Evolutionary conservation across 2,888 invertebrate species (phyloP).

Genomic region (Cryptus viduatorius): DNA sequence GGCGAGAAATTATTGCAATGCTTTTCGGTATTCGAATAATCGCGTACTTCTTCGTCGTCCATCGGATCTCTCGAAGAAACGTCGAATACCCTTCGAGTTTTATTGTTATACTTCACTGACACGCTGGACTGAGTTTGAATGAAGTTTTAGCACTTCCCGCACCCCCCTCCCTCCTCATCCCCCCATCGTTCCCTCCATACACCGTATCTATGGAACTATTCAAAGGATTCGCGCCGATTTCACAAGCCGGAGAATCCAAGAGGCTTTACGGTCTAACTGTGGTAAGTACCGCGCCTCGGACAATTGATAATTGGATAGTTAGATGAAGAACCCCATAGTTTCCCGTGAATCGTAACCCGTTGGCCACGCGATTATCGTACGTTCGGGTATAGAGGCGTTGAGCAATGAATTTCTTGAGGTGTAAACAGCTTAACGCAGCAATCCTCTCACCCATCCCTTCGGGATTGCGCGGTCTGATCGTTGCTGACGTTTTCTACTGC

Average conservation of each 20-base stretch:
- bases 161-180: too few species aligned
- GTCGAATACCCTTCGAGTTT: conserved; percentile 25
- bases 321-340: conserved; percentile 19
- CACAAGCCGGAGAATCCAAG: conserved; percentile 49
- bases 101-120: conserved; percentile 34
- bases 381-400: conserved; percentile 1
- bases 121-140: conserved; percentile 47
- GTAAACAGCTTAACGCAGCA: conserved; percentile 34
- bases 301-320: conserved; percentile 63
- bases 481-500: conserved; percentile 6
- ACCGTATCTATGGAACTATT: conserved; percentile 34
- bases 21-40: background rate
- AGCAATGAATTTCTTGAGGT: conserved; percentile 44
- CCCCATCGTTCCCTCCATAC: too few species aligned
- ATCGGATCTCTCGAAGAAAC: background rate
- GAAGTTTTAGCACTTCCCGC: conserved; percentile 38
- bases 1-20: background rate
- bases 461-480: conserved; percentile 14
- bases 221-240: conserved; percentile 53
- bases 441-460: background rate
- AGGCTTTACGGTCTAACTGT: conserved; percentile 53
- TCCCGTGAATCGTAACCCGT: conserved; percentile 35
- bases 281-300: conserved; percentile 46
- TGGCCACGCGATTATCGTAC: conserved; percentile 37
- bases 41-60: background rate